These are phyloP conservation scores for Rhyzopertha dominica DNA, from an alignment of 1,140 invertebrate species.

Conservation along the genomic window DNA sequence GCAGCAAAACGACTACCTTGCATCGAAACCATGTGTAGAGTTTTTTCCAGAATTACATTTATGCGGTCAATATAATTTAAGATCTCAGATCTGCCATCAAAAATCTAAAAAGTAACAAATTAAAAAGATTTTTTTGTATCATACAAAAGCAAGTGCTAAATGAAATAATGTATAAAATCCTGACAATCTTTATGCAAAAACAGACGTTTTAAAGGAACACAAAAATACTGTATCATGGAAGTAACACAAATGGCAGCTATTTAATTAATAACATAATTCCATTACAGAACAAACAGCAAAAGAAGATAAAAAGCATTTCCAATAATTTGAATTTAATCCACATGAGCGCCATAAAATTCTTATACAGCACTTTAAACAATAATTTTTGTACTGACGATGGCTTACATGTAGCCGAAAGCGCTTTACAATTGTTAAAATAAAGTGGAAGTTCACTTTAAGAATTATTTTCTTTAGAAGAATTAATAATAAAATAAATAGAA, in stretches of 20 bases:
- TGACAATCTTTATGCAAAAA: conserved; percentile 1
- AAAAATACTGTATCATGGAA: conserved; percentile 4
- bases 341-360: too few relatives aligned
- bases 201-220: neutral
- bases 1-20: conserved; percentile 51
- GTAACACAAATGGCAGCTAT: neutral
- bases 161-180: conserved; percentile 2
- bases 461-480: too few relatives aligned
- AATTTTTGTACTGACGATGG: too few relatives aligned
- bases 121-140: conserved; percentile 10
- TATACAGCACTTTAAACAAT: too few relatives aligned
- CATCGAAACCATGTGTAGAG: conserved; percentile 51
- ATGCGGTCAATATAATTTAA: conserved; percentile 51
- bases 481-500: too few relatives aligned
- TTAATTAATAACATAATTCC: too few relatives aligned
- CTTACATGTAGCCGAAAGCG: too few relatives aligned
- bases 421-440: too few relatives aligned
- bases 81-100: conserved; percentile 42
- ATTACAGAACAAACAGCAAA: too few relatives aligned
- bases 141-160: neutral
- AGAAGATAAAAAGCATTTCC: too few relatives aligned
- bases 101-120: conserved; percentile 28
- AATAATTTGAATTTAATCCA: too few relatives aligned
- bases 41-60: conserved; percentile 49
- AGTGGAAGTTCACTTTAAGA: too few relatives aligned